Base-by-base conservation (phyloP, 1,140 invertebrate species). In the Panonychus citri region DNA sequence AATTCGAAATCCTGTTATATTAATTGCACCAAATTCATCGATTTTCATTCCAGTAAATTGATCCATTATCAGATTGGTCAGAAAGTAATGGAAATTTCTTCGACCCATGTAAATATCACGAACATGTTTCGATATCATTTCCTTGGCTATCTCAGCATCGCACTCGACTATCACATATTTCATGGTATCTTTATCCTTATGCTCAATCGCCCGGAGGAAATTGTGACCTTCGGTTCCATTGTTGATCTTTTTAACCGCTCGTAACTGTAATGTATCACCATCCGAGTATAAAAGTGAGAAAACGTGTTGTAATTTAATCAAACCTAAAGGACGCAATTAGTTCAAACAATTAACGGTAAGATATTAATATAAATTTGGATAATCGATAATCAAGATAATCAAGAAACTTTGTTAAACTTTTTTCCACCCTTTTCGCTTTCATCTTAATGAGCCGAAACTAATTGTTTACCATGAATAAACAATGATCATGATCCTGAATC, bases 131-230 rank as follows among this genome's bases (percentile, higher is more conserved):
- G 87, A 79, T 28, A 90, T 79, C 60, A 86, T 60, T 62, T 85
- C 81, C 67, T 87, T 85, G 13, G 85, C 85, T 73, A 86, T 81
- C 61, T 81, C 77, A 3, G 83, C 83, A 7, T 79, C 76, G 62
- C 84, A 89, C 67, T 91, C 86, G n/a, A 90, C 74, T 1, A 90
- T 81, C n/a, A 90, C 79, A 67, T 85, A 83, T 73, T 90, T 90
- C 64, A 79, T 78, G 56, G 77, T 78, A n/a, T 62, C 55, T 25
- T 57, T 43, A 12, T 63, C 61, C 25, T 30, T 42, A 19, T 55
- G 3, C 30, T 54, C 53, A 10, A 58, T 39, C 1, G 25, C 37
- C 19, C 42, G 17, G 1, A 54, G 24, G 27, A 54, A 54, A 15
- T 0, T 12, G 24, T 54, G 1, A 28, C 27, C 52, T 15, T 54